Base-by-base conservation (phyloP, 1,140 invertebrate species). In the Zaprionus vittiger region DNA sequence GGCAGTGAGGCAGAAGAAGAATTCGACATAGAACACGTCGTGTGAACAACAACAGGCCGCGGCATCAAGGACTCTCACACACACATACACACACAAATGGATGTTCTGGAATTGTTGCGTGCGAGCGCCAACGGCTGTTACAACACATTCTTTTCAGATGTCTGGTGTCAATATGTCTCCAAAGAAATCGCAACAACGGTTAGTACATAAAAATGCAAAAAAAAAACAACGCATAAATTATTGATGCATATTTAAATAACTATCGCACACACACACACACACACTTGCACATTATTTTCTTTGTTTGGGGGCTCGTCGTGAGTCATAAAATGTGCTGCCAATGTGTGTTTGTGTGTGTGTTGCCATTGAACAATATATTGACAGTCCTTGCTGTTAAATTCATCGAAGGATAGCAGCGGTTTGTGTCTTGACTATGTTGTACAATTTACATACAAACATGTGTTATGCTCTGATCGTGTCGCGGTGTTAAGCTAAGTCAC, bases 111-210 rank as follows among this genome's bases (percentile, higher is more conserved):
- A 69, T 20, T 90, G 70, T 44, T 90, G 54, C 86, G 85, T 79
- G 82, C 76, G 67, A 85, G 86, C 66, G 77, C 73, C 62, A 64
- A 49, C 37, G 77, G 86, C 57, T 64, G 56, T 73, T 91, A 81
- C 59, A 86, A 81, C 37, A 73, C 74, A 47, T 60, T 92, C 62
- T 90, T 92, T 61, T 91, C 91, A 24, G 91, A 92, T 57, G 73
- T 79, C 17, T 92, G 91, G 91, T 79, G 64, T 64, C 77, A 82
- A 26, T 81, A 90, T 61, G 69, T 92, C n/a, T 79, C 80, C 62
- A 68, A 77, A 37, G 77, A 92, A 82, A 73, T 91, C 55, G 72
- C 73, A 56, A 69, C 69, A 49, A 73, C 83, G 71, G 91, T 92
- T 78, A 92, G 91, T 92, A 44, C 34, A 31, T 49, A 55, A 7